A percentile compares a stretch with the other conserved stretches of the same genome.
Conservation (phyloP, 2,113 vertebrate genomes). For the Semicossyphus pulcher region DNA sequence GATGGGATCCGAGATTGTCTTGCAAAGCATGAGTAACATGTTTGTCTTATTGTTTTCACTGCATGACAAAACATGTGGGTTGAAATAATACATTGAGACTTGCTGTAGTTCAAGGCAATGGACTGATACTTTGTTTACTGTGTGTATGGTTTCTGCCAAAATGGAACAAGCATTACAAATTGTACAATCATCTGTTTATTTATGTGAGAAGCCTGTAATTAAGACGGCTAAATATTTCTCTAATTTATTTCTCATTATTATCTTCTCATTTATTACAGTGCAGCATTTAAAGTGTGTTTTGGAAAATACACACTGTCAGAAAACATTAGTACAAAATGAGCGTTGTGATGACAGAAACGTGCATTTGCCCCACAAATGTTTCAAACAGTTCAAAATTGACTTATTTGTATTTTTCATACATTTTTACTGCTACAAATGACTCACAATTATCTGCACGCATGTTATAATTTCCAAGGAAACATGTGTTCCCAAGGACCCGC, state of each 20-base stretch:
- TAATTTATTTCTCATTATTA: neutral
- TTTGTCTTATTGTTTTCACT: neutral
- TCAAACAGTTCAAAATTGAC: neutral
- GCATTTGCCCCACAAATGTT: neutral
- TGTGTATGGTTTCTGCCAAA: neutral
- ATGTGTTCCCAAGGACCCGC: constrained; percentile 49
- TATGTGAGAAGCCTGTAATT: neutral
- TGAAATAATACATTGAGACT: neutral
- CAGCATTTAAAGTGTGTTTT: neutral
- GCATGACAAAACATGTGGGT: neutral
- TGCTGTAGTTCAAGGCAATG: neutral
- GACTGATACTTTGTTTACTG: neutral
- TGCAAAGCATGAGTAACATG: neutral
- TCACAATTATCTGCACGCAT: constrained; percentile 22
- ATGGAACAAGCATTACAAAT: neutral
- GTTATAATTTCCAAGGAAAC: constrained; percentile 35
- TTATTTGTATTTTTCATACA: neutral
- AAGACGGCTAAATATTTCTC: too few species aligned
- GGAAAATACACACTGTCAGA: neutral
- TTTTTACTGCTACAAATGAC: constrained; percentile 25
- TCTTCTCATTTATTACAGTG: neutral
- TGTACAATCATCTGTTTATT: neutral
- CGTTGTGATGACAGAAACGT: neutral
- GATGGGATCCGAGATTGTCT: too few species aligned
- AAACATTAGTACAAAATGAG: neutral